Evolutionary conservation across 2,113 vertebrate genomes (phyloP).

Genomic region (Laticauda colubrina): DNA sequence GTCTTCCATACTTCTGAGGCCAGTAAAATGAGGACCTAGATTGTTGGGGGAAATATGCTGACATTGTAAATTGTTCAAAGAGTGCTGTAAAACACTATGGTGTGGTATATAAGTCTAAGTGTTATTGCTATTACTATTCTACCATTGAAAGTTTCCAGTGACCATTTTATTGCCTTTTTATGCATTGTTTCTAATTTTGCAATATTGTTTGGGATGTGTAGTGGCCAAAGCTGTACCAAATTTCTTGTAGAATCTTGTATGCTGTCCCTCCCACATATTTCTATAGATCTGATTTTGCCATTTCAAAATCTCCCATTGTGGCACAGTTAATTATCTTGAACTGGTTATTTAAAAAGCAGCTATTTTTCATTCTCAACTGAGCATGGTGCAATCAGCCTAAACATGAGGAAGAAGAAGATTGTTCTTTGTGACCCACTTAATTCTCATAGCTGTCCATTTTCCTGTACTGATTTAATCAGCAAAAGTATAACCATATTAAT

Average conservation of each 20-base stretch:
- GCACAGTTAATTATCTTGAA: slow-evolving; percentile 25
- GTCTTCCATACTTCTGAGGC: background rate
- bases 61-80: background rate
- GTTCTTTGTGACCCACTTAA: background rate
- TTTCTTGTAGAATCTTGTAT: background rate
- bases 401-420: background rate
- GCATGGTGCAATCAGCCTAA: slow-evolving; percentile 28
- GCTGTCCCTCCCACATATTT: background rate
- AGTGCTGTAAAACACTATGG: background rate
- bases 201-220: background rate
- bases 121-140: background rate
- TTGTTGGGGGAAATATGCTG: background rate
- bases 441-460: slow-evolving; percentile 20
- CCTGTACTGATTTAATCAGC: background rate
- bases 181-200: background rate
- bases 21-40: background rate
- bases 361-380: slow-evolving; percentile 45
- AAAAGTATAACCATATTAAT: background rate
- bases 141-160: background rate
- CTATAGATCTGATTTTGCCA: background rate
- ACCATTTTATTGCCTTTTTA: background rate
- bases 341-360: slow-evolving; percentile 40
- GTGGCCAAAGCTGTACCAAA: background rate
- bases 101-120: background rate
- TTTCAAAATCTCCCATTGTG: slow-evolving; percentile 3